Base-by-base conservation (phyloP, 2,888 invertebrate genomes). In the Conchocele bisecta region DNA sequence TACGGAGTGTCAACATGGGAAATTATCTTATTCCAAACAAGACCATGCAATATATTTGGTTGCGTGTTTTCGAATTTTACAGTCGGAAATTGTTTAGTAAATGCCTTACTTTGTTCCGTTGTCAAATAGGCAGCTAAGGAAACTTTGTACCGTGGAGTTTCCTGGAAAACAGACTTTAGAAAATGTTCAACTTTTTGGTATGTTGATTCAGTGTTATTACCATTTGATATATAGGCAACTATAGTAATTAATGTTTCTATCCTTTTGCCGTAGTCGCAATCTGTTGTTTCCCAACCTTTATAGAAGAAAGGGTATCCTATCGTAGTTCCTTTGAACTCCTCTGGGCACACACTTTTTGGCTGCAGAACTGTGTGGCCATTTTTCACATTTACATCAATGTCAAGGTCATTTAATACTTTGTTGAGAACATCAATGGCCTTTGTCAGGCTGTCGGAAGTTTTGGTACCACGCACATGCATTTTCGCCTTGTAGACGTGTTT, bases 1-100 rank as follows among this genome's bases (percentile, higher is more conserved):
- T 87, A 89, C 1, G 84, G 84, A 0, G 88, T 89, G 7, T 51
- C 67, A 6, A 83, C 83, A 6, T 56, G 24, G 6, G 57, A 31
- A 6, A 86, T 56, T 6, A 86, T 53, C 1, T 41, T 31, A 60
- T 88, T 88, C 76, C 80, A 83, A 7, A 80, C 71, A 31, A 54
- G 37, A 6, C 84, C 87, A 15, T 75, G 69, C 7, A 57, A 37
- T 31, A 13, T 29, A 2, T 31, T 31, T 44, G 44, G 24, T 13
- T 13, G 28, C 4, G 24, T 48, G 17, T 48, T 31, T 17, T 26
- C 31, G 26, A 48, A 26, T 48, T 17, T 26, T 13, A 48, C 29
- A 26, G 28, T 48, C n/a, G 48, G 48, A 26, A 48, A 48, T 26
- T 48, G 4, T 24, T 48, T 48, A 13, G 48, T 48, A 20, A 48